A percentile compares a stretch with the other conserved stretches of the same genome.
phyloP scores from a whole-genome alignment of 2,888 invertebrate species.

The Teinopalpus imperialis region DNA sequence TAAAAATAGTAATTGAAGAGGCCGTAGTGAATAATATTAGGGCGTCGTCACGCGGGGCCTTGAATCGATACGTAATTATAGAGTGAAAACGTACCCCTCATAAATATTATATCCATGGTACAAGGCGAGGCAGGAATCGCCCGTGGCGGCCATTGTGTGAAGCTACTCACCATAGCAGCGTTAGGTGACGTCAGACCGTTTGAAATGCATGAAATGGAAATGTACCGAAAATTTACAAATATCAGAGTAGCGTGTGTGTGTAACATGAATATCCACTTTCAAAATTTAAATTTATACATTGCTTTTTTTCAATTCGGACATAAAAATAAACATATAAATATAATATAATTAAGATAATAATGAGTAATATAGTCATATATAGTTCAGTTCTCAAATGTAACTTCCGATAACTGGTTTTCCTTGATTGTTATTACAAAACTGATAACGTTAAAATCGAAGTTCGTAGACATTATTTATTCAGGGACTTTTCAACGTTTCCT shows the following conservation, averaged over 20 bases:
- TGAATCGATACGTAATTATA: constrained; percentile 80
- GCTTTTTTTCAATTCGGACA: too few species aligned
- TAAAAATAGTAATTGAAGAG: constrained; percentile 66
- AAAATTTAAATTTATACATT: too few species aligned
- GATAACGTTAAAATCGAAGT: constrained; percentile 5
- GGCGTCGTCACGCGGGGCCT: constrained; percentile 66
- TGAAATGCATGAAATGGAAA: constrained; percentile 28
- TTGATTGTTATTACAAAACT: not conserved
- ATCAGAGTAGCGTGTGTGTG: not conserved
- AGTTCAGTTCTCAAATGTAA: too few species aligned
- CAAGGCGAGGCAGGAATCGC: constrained; percentile 74
- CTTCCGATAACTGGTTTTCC: too few species aligned
- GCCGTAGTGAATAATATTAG: constrained; percentile 74
- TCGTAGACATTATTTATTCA: constrained; percentile 33
- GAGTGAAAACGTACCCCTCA: constrained; percentile 77
- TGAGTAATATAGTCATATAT: too few species aligned
- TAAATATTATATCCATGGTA: constrained; percentile 74
- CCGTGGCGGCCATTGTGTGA: constrained; percentile 65
- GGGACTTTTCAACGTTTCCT: constrained; percentile 44
- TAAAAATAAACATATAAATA: too few species aligned
- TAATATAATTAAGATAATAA: too few species aligned
- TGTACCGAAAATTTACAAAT: constrained; percentile 2
- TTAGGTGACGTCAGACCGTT: constrained; percentile 45
- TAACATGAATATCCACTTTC: too few species aligned
- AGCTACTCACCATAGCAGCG: constrained; percentile 47